Evolutionary conservation across 2,797 vertebrate genomes (phyloP).

Genomic region (Syndactyla subalaris): DNA sequence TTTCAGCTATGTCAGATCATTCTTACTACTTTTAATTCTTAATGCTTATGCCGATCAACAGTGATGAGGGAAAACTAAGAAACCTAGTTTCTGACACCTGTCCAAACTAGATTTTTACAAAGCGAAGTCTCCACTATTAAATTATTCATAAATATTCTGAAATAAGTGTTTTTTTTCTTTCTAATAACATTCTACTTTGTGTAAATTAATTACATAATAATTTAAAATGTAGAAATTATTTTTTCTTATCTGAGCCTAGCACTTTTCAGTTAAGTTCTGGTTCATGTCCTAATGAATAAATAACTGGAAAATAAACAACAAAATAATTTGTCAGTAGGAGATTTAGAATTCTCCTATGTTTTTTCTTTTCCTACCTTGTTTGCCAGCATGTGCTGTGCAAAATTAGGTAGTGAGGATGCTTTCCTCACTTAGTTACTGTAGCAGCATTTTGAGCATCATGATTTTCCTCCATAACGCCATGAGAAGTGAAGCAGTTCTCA

Average conservation of each 20-base stretch:
- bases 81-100: not conserved
- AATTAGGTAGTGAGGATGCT: not conserved
- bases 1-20: not conserved
- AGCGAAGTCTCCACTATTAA: not conserved
- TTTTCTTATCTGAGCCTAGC: not conserved
- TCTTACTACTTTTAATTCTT: not conserved
- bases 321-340: not conserved
- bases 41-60: accelerated
- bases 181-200: not conserved
- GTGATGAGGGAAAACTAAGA: not conserved
- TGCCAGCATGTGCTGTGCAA: not conserved
- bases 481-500: not conserved
- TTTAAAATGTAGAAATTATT: not conserved
- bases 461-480: not conserved
- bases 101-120: not conserved
- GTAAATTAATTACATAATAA: not conserved
- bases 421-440: not conserved
- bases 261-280: not conserved
- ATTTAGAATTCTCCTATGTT: not conserved
- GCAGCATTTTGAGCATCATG: not conserved
- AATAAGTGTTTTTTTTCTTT: not conserved
- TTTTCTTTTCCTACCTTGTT: not conserved
- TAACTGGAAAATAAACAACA: not conserved
- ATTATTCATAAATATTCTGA: not conserved
- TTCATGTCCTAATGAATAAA: not conserved